A percentile compares a stretch with the other conserved stretches of the same genome.
These are phyloP conservation scores for Eupsittula cactorum DNA, from an alignment of 2,113 vertebrate genomes.

Conservation along the genomic window DNA sequence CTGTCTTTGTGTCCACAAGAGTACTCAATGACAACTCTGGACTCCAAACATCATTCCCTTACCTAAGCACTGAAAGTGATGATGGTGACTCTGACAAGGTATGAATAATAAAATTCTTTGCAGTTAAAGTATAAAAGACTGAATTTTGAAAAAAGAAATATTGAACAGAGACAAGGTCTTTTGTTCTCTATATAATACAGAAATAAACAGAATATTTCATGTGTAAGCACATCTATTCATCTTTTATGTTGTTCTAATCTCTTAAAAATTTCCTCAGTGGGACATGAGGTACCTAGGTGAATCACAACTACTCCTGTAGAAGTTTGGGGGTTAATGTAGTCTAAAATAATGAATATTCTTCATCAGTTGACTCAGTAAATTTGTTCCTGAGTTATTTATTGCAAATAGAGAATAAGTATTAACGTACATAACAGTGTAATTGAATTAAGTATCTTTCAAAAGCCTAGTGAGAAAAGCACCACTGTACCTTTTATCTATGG, in stretches of 20 bases:
- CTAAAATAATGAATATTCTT: neutral
- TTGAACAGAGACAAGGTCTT: neutral
- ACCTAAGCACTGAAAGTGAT: neutral
- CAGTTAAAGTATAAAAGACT: neutral
- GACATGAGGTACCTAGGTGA: neutral
- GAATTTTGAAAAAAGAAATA: neutral
- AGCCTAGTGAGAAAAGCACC: neutral
- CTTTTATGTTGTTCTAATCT: neutral
- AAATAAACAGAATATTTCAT: neutral
- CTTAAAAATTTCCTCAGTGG: neutral
- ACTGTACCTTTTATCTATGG: neutral
- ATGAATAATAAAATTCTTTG: neutral
- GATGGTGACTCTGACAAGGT: neutral
- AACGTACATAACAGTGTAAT: neutral
- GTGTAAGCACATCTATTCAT: neutral
- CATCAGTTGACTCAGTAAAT: neutral
- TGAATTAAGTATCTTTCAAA: conserved; percentile 27
- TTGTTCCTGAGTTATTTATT: conserved; percentile 3
- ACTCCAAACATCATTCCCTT: neutral
- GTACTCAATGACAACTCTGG: neutral
- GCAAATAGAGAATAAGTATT: neutral
- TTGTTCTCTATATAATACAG: neutral
- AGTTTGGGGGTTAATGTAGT: neutral
- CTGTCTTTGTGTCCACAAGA: neutral
- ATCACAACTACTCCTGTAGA: neutral